Conservation (phyloP, 2,888 invertebrate genomes). For the Pedicia rivosa region DNA sequence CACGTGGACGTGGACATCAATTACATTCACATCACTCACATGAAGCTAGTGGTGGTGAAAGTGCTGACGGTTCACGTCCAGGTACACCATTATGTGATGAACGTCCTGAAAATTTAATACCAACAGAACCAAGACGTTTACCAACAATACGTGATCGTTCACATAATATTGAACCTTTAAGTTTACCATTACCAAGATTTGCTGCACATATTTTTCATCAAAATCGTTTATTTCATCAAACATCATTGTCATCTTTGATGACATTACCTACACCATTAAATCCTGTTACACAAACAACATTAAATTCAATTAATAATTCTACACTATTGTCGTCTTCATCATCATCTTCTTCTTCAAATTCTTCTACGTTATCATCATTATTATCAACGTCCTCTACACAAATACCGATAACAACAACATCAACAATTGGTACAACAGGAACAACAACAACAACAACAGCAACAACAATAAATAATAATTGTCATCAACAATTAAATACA, state of each 20-base stretch:
- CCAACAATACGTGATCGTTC: constrained; percentile 37
- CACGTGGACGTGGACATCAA: constrained; percentile 33
- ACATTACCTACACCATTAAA: constrained; percentile 5
- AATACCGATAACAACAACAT: constrained; percentile 10
- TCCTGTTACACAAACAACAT: constrained; percentile 11
- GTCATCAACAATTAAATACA: constrained; percentile 23
- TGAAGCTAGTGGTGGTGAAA: constrained; percentile 40
- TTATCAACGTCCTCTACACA: constrained; percentile 8
- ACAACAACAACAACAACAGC: not conserved
- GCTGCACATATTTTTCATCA: constrained; percentile 53
- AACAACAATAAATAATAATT: not conserved
- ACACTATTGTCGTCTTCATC: constrained; percentile 9
- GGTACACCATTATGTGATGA: constrained; percentile 78
- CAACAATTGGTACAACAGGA: constrained; percentile 3
- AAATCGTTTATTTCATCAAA: constrained; percentile 22
- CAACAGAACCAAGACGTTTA: constrained; percentile 58
- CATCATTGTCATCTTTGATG: constrained; percentile 17
- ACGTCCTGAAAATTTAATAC: constrained; percentile 52
- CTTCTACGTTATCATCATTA: constrained; percentile 9
- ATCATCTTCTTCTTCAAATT: constrained; percentile 9
- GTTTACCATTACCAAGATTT: constrained; percentile 76
- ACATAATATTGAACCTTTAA: constrained; percentile 50
- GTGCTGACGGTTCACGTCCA: constrained; percentile 57
- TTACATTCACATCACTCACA: constrained; percentile 36
- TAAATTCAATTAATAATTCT: constrained; percentile 2